Conservation (phyloP, 2,888 invertebrate species). For the Leucophenga montana region DNA sequence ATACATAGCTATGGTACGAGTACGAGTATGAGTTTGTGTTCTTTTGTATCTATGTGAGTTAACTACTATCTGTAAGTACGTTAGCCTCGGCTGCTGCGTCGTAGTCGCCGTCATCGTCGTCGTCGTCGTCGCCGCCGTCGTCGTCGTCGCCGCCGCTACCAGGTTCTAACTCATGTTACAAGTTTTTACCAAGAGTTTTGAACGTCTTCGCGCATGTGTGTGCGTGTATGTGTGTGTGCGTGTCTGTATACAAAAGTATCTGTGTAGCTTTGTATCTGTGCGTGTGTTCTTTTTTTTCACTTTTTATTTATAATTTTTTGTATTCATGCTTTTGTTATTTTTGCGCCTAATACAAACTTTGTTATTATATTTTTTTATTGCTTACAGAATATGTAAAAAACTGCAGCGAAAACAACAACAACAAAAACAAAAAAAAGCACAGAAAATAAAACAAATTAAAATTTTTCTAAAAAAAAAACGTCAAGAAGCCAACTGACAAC, state of each 20-base stretch:
- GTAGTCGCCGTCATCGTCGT: not conserved
- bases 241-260: too few species aligned
- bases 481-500: constrained; percentile 37
- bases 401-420: constrained; percentile 32
- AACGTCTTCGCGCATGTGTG: constrained; percentile 28
- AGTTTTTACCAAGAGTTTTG: constrained; percentile 42
- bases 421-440: constrained; percentile 13
- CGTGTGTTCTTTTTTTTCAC: constrained; percentile 34
- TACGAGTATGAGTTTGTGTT: constrained; percentile 33
- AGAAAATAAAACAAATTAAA: constrained; percentile 27
- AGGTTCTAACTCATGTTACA: constrained; percentile 61
- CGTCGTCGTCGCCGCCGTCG: not conserved
- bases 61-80: constrained; percentile 54
- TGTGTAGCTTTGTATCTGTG: constrained; percentile 25
- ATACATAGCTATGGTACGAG: too few species aligned
- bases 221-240: constrained; percentile 23
- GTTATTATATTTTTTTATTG: constrained; percentile 41
- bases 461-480: constrained; percentile 20
- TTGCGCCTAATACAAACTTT: constrained; percentile 51
- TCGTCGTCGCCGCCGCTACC: constrained; percentile 17
- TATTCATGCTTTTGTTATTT: constrained; percentile 48
- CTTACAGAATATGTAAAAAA: constrained; percentile 32
- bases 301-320: constrained; percentile 42
- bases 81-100: constrained; percentile 49
- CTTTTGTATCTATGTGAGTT: constrained; percentile 39